Percentiles rank a stretch among this genome's conserved stretches.
phyloP scores from a whole-genome alignment of 2,113 vertebrate genomes.

The Cochlearius cochlearius region DNA sequence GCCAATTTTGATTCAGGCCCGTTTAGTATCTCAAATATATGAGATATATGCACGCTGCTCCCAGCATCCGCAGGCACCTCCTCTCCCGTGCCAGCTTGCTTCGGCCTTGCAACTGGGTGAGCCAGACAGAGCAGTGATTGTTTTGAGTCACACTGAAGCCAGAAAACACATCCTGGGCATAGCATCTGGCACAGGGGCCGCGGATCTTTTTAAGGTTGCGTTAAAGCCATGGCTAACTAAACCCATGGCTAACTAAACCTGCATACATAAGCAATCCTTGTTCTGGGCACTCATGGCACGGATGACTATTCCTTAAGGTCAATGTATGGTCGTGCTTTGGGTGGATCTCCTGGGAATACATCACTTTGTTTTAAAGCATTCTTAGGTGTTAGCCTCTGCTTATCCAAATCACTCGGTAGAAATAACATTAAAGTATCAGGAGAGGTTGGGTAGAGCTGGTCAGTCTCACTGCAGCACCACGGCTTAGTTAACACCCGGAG shows the following conservation, averaged over 20 bases:
- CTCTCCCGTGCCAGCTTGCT: neutral
- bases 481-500: neutral
- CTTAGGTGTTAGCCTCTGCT: neutral
- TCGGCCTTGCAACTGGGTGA: neutral
- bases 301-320: accelerated
- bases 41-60: no score
- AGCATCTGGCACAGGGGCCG: accelerated
- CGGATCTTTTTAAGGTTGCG: accelerated
- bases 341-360: neutral
- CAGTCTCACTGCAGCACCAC: neutral
- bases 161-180: neutral
- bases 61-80: neutral
- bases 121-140: accelerated
- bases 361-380: neutral
- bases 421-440: neutral
- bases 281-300: accelerated
- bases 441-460: neutral
- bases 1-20: no score
- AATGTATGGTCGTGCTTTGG: neutral
- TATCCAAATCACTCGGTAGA: neutral
- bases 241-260: neutral
- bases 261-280: accelerated
- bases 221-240: neutral
- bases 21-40: no score
- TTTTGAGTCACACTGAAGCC: neutral